These are phyloP conservation scores for Drosophila macrospina DNA, from an alignment of 2,888 invertebrate genomes.

Conservation along the genomic window DNA sequence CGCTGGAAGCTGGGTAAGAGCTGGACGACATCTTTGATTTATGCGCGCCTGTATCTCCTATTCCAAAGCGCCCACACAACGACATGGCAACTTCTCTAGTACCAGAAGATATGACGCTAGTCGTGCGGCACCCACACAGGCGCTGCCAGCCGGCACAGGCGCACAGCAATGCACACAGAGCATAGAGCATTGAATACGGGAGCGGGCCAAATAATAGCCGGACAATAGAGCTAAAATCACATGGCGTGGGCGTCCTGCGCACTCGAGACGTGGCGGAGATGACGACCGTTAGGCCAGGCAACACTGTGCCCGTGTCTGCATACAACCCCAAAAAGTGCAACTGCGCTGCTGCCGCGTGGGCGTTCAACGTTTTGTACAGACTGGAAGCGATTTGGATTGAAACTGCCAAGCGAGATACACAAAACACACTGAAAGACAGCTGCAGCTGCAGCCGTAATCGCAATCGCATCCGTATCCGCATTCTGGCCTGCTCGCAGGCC, in stretches of 20 bases:
- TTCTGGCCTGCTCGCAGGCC: slow-evolving; percentile 19
- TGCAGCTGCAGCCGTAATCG: slow-evolving; percentile 30
- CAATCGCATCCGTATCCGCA: slow-evolving; percentile 41
- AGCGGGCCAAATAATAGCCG: background rate
- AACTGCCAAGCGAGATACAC: slow-evolving; percentile 44
- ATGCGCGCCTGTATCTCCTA: slow-evolving; percentile 65
- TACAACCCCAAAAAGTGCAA: slow-evolving; percentile 55
- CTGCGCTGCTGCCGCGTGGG: slow-evolving; percentile 40
- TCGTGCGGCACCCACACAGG: slow-evolving; percentile 64
- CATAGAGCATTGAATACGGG: background rate
- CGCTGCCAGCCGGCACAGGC: slow-evolving; percentile 66
- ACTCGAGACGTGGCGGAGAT: slow-evolving; percentile 17
- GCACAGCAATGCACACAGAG: slow-evolving; percentile 45
- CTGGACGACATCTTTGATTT: slow-evolving; percentile 37
- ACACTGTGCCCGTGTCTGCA: slow-evolving; percentile 46
- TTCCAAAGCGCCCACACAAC: slow-evolving; percentile 72
- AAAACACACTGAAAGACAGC: slow-evolving; percentile 29
- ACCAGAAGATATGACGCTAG: background rate
- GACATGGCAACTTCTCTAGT: slow-evolving; percentile 12
- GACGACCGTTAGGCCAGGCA: slow-evolving; percentile 13
- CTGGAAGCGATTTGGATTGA: slow-evolving; percentile 56
- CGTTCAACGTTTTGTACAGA: slow-evolving; percentile 54
- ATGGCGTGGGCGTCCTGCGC: slow-evolving; percentile 54
- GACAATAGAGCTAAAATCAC: slow-evolving; percentile 8
- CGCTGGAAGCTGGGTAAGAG: slow-evolving; percentile 49